Conservation (phyloP, 2,797 vertebrate species). For the Spea hammondii region DNA sequence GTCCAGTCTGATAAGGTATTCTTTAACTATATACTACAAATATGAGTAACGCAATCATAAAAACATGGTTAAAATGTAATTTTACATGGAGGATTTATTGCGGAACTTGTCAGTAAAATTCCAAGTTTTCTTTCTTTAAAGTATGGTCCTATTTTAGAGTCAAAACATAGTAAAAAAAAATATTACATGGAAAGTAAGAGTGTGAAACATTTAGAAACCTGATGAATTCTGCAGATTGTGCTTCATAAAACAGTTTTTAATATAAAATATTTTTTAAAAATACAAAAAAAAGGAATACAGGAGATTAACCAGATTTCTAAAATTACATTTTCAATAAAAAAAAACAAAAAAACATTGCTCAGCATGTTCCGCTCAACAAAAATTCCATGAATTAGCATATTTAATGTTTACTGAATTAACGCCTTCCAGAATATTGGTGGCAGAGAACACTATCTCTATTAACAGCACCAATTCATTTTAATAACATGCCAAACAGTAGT, state of each 20-base stretch:
- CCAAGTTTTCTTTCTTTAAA: conserved; percentile 35
- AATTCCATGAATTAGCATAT: conserved; percentile 24
- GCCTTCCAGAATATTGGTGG: conserved; percentile 22
- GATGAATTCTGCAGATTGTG: conserved; percentile 50
- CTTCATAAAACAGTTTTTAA: conserved; percentile 48
- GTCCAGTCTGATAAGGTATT: conserved; percentile 24
- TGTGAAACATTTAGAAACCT: conserved; percentile 41
- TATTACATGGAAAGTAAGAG: conserved; percentile 40
- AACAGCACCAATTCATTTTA: neutral
- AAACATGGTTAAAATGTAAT: conserved; percentile 38
- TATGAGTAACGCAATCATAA: conserved; percentile 20
- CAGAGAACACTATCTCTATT: neutral
- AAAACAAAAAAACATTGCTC: conserved; percentile 37
- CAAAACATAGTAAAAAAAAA: conserved; percentile 27
- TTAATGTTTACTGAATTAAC: conserved; percentile 30
- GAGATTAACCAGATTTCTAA: conserved; percentile 45
- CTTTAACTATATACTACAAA: conserved; percentile 16
- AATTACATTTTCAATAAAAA: conserved; percentile 43
- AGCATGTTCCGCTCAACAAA: conserved; percentile 16
- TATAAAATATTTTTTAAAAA: conserved; percentile 39
- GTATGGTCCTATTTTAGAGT: conserved; percentile 30
- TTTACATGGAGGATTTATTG: conserved; percentile 42
- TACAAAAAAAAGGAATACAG: conserved; percentile 35
- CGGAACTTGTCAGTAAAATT: conserved; percentile 32
- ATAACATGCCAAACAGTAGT: conserved; percentile 11